These are phyloP conservation scores for Pogonophryne albipinna DNA, from an alignment of 2,797 vertebrate genomes.

Conservation along the genomic window DNA sequence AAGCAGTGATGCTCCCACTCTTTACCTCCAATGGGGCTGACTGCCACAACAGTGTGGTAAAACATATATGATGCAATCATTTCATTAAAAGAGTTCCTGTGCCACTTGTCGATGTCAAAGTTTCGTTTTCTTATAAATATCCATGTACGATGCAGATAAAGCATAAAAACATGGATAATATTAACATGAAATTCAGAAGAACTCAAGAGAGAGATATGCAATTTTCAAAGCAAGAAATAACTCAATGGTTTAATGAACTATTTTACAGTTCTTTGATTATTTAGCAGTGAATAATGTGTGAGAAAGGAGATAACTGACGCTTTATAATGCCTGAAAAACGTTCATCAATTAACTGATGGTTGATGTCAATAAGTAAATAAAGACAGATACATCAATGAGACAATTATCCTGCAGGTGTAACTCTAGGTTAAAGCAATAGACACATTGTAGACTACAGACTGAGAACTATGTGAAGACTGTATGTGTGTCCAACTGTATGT, in stretches of 20 bases:
- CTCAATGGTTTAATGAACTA: not conserved
- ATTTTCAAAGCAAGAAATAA: not conserved
- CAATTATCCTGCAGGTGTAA: not conserved
- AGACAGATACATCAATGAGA: not conserved
- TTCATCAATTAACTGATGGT: not conserved
- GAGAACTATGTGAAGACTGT: not conserved
- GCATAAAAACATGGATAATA: not conserved
- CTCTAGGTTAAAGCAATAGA: not conserved
- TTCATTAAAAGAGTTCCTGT: not conserved
- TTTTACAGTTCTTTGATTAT: not conserved
- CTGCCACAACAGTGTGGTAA: slow-evolving; percentile 11
- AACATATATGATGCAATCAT: not conserved
- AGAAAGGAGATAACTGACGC: not conserved
- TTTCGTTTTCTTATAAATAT: not conserved
- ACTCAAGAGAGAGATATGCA: not conserved
- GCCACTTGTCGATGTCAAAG: not conserved
- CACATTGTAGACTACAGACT: not conserved
- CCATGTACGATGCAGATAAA: not conserved
- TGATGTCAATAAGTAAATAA: not conserved
- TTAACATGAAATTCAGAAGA: not conserved
- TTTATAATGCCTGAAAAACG: not conserved
- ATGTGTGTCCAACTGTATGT: not conserved
- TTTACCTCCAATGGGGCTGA: slow-evolving; percentile 39
- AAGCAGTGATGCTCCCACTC: slow-evolving; percentile 50
- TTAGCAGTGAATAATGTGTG: not conserved